These are phyloP conservation scores for Chesias legatella DNA, from an alignment of 2,888 invertebrate species.

Conservation along the genomic window DNA sequence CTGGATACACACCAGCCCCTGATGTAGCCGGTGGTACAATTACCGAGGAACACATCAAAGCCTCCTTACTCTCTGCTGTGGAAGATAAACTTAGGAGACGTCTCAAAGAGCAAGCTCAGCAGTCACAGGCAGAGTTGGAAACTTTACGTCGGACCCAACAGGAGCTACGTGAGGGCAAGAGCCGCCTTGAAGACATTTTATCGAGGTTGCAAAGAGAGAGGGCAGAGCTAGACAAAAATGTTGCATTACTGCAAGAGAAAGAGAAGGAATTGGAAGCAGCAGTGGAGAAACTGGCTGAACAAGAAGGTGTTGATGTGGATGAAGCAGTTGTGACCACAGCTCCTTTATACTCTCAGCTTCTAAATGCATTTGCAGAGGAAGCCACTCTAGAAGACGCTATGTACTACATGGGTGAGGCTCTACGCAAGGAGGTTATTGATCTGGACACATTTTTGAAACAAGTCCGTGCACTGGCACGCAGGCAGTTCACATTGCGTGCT, in stretches of 20 bases:
- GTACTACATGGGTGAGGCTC: conserved; percentile 97
- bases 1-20: conserved; percentile 48
- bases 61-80: conserved; percentile 95
- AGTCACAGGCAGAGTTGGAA: conserved; percentile 94
- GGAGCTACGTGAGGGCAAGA: conserved; percentile 91
- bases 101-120: conserved; percentile 93
- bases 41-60: conserved; percentile 96
- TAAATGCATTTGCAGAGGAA: conserved; percentile 98
- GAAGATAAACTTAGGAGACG: conserved; percentile 95
- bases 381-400: conserved; percentile 99
- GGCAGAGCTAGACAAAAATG: conserved; percentile 91
- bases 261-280: conserved; percentile 92
- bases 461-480: conserved; percentile 95
- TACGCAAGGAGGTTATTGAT: conserved; percentile 95
- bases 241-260: conserved; percentile 90
- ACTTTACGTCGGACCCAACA: conserved; percentile 92
- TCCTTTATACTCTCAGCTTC: conserved; percentile 96
- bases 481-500: conserved; percentile 97
- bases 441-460: conserved; percentile 98
- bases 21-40: conserved; percentile 87
- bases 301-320: conserved; percentile 94
- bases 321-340: conserved; percentile 98
- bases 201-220: conserved; percentile 87
- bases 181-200: conserved; percentile 89
- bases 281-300: conserved; percentile 86